phyloP scores from a whole-genome alignment of 2,888 invertebrate species.

The Notodonta dromedarius region DNA sequence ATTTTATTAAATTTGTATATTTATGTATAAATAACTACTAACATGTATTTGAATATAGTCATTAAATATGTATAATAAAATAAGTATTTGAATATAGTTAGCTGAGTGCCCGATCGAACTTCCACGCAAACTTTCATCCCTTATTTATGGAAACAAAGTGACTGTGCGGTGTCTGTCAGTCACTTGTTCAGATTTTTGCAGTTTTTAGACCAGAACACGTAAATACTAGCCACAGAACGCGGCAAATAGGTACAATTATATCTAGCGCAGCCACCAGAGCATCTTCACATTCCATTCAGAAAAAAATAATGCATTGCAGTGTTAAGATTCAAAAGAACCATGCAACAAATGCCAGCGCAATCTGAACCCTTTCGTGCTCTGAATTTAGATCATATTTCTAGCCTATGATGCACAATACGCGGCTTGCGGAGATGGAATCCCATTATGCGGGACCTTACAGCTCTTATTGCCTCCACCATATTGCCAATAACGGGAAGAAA shows the following conservation, averaged over 20 bases:
- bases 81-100: no score
- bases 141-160: no score
- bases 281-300: not conserved
- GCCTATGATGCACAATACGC: slow-evolving; percentile 21
- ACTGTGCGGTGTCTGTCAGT: no score
- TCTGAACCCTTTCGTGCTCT: slow-evolving; percentile 28
- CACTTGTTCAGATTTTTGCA: no score
- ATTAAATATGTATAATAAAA: no score
- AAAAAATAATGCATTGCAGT: not conserved
- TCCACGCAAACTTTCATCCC: no score
- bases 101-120: no score
- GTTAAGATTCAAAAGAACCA: not conserved
- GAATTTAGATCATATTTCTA: slow-evolving; percentile 21
- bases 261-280: not conserved
- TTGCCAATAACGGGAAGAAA: slow-evolving; percentile 7
- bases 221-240: no score
- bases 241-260: not conserved
- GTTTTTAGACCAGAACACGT: no score
- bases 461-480: slow-evolving; percentile 11
- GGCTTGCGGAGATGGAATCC: slow-evolving; percentile 17
- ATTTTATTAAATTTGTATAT: no score
- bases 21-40: no score
- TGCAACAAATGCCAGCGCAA: not conserved
- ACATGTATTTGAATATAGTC: no score
- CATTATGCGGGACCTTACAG: slow-evolving; percentile 9